These are phyloP conservation scores for Eristalis intricaria DNA, from an alignment of 2,888 invertebrate species.

Conservation along the genomic window DNA sequence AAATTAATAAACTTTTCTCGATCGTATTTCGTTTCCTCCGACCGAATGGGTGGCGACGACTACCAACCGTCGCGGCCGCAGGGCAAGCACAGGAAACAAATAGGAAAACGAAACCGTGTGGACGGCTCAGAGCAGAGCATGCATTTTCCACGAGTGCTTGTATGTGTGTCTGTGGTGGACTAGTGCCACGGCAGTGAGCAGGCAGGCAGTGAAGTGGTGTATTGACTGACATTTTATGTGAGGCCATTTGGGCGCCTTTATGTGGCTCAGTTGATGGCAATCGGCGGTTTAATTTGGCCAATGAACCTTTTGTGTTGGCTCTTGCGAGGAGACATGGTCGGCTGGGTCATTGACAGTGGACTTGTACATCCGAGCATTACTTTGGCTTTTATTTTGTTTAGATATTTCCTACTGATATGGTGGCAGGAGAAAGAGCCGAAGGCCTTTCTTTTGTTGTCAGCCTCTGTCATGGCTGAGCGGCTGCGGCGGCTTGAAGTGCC, in stretches of 20 bases:
- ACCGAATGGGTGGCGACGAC: conserved; percentile 11
- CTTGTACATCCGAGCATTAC: background rate
- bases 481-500: background rate
- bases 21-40: background rate
- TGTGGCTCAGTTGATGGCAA: conserved; percentile 27
- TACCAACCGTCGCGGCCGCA: conserved; percentile 1
- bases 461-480: background rate
- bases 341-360: conserved; percentile 35
- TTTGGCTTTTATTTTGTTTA: conserved; percentile 5
- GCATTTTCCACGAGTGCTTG: background rate
- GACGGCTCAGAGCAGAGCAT: background rate
- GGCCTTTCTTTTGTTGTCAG: conserved; percentile 1
- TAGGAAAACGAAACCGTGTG: conserved; percentile 2
- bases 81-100: conserved; percentile 30
- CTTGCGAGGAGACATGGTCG: conserved; percentile 1
- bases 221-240: conserved; percentile 26
- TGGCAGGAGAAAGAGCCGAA: background rate
- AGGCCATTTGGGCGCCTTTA: conserved; percentile 6
- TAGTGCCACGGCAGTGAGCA: background rate
- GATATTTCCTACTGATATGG: conserved; percentile 8
- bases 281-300: conserved; percentile 43
- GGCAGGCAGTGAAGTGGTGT: conserved; percentile 1
- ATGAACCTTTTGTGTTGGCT: conserved; percentile 4
- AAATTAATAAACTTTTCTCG: conserved; percentile 44
- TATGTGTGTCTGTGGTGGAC: conserved; percentile 16